Evolutionary conservation across 2,797 vertebrate genomes (phyloP), one percentile per base, ranked within the genome.

Genomic region (Melanotaenia parkinsoni): DNA sequence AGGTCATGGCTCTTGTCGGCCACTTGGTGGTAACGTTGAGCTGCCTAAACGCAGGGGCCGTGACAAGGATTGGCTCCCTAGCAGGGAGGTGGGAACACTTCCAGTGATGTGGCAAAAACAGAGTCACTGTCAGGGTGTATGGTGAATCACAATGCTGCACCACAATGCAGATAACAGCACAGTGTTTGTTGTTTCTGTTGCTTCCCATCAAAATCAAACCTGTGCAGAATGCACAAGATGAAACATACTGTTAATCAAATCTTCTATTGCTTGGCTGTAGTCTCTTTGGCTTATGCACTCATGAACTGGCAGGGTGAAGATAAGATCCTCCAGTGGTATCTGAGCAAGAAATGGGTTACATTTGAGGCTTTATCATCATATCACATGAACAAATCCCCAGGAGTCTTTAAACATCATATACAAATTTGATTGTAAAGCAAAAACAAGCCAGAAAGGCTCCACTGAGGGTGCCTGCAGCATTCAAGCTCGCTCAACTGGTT

Each of bases 21-120:
- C 92, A 90, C 89, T 77, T 74, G 92, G 85, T 71, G 91, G 89
- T 80, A 88, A 59, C 86, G 73, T 91, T 75, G 86, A 86, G 89
- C 87, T 67, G 18, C 24, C 18, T 30, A 0, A 58, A 54, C 2
- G 4, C 38, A 40, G 28, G 7, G 14, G 0, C 13, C 3, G 58
- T 7, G 38, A 12, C 1, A 1, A 20, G 43, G 60, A 43, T n/a
- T 9, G 58, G 10, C 38, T 69, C 47, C 14, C 70, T 54, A 11
- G 12, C 51, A 53, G 72, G 71, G 54, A 82, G 81, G 60, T 24
- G 77, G 74, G 75, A 80, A 47, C 9, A 2, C 35, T 81, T 80
- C 74, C 80, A 80, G 72, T 80, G 85, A 84, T 85, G 56, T 86
- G 74, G 78, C 76, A 67, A 58, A 59, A 73, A 73, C 67, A 78